Evolutionary conservation across 2,888 invertebrate genomes (phyloP), one percentile per base, ranked within the genome.

Genomic region (Lasioglossum villosulum): DNA sequence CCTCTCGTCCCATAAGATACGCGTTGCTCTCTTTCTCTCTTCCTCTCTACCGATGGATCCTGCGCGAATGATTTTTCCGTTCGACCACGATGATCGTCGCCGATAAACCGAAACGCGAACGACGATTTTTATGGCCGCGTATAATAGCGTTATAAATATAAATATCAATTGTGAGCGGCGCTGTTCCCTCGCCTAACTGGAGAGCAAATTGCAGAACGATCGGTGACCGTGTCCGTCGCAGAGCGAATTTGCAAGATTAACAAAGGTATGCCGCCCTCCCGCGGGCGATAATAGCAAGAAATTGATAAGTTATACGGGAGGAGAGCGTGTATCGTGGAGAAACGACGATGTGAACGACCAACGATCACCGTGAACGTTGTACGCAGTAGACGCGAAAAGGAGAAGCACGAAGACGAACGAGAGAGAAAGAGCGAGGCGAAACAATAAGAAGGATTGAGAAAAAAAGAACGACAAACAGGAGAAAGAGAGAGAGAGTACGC

Each of bases 231-330:
- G 74, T 27, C 6, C 27, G 39, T n/a, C 59, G 68, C 48, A 73
- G n/a, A 70, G 34, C 63, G 76, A 87, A 81, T 87, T 86, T 87
- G 80, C 78, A 80, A 87, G 79, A 78, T 87, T 87, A 81, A 87
- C 83, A 76, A 83, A 83, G 83, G 83, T 48, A 82, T 14, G 83
- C 39, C 81, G 27, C 56, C 16, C 27, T 48, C 74, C 75, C 70
- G 48, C 63, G 71, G 81, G 79, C 79, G 79, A 83, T 89, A 87
- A 89, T 79, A 82, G 80, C 80, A 86, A 86, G 85, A 81, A 86
- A 84, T 89, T 81, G 86, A 89, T 89, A 89, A 89, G 86, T 84
- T 83, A 81, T 71, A 83, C 82, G 83, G 71, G 56, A 63, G 68
- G 73, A 52, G 70, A 76, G 59, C n/a, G 87, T 74, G 78, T 70